Evolutionary conservation across 2,113 vertebrate genomes (phyloP).

Genomic region (Cyanistes caeruleus): DNA sequence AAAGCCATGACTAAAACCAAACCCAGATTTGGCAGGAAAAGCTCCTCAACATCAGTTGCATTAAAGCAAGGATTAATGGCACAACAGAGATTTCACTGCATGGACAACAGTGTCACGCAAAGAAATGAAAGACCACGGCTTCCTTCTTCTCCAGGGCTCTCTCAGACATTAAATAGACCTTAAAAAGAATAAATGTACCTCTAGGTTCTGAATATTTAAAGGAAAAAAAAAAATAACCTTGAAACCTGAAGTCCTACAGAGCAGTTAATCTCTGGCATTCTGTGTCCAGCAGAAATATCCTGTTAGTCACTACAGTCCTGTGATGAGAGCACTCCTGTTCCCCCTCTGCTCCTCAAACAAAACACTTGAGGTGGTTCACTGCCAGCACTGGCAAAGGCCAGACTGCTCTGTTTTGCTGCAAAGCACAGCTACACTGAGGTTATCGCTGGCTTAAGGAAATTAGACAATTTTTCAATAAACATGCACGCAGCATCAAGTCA

Average conservation of each 20-base stretch:
- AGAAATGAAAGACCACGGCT: not conserved
- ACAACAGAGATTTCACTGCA: not conserved
- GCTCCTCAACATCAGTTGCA: no score
- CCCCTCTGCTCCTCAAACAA: not conserved
- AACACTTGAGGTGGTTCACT: not conserved
- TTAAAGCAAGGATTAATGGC: not conserved
- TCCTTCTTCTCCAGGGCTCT: not conserved
- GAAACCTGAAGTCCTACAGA: not conserved
- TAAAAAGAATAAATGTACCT: not conserved
- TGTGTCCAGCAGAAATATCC: not conserved
- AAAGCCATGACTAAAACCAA: not conserved
- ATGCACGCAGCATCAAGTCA: not conserved
- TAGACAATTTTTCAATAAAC: not conserved
- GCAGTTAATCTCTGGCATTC: not conserved
- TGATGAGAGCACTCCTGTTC: not conserved
- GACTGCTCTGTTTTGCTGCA: not conserved
- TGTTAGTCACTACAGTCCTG: not conserved
- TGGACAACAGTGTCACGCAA: not conserved
- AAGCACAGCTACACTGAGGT: not conserved
- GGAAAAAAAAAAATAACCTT: not conserved
- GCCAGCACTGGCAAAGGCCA: not conserved
- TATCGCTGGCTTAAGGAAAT: not conserved
- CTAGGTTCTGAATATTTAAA: not conserved
- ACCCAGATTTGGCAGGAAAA: not conserved
- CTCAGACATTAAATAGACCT: not conserved